phyloP scores from a whole-genome alignment of 2,888 invertebrate genomes.

The Hirtodrosophila trivittata region DNA sequence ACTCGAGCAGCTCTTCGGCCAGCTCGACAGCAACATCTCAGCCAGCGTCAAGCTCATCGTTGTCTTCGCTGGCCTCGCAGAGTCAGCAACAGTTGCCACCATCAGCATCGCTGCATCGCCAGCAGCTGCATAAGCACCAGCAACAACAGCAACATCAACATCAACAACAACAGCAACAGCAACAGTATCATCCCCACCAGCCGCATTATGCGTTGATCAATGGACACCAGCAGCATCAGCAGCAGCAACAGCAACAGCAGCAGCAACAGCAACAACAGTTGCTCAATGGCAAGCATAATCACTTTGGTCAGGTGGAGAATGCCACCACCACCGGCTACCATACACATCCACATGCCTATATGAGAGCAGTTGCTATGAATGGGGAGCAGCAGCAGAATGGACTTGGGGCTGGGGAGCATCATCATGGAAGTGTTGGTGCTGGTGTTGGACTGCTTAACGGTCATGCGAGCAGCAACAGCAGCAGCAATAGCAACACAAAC shows the following conservation, averaged over 20 bases:
- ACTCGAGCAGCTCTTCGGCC: conserved; percentile 81
- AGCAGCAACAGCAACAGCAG: conserved; percentile 46
- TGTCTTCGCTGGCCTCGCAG: conserved; percentile 82
- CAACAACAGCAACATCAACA: conserved; percentile 60
- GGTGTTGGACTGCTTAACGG: conserved; percentile 54
- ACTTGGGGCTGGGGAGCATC: conserved; percentile 37
- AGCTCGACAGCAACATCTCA: conserved; percentile 82
- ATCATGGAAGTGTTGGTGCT: conserved; percentile 32
- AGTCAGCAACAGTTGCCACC: conserved; percentile 74
- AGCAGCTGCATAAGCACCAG: conserved; percentile 74
- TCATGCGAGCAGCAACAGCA: conserved; percentile 58
- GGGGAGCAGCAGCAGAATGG: conserved; percentile 58
- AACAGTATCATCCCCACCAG: conserved; percentile 64
- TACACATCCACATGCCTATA: conserved; percentile 53
- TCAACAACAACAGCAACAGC: conserved; percentile 44
- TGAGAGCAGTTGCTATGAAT: conserved; percentile 45
- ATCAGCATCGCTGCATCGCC: conserved; percentile 54
- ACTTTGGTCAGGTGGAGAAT: conserved; percentile 49
- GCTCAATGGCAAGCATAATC: conserved; percentile 63
- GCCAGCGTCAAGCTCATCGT: conserved; percentile 82
- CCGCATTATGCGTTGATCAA: conserved; percentile 59
- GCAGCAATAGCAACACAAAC: conserved; percentile 29
- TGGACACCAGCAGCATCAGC: conserved; percentile 53
- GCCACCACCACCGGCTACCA: conserved; percentile 54
- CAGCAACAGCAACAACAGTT: conserved; percentile 44